Base-by-base conservation (phyloP, 1,140 invertebrate species). In the Drosophila miranda region DNA sequence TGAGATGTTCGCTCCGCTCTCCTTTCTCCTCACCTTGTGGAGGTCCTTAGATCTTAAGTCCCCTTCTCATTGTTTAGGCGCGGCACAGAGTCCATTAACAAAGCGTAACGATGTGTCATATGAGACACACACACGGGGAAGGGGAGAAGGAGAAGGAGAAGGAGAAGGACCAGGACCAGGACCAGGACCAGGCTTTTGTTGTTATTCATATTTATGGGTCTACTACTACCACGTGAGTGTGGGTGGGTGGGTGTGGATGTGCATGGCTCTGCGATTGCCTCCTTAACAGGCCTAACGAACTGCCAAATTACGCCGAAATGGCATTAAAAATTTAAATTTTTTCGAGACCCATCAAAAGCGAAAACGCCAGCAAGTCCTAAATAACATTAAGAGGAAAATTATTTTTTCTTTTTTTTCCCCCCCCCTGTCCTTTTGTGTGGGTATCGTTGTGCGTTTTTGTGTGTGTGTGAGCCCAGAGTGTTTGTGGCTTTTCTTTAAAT, bases 311-410 rank as follows among this genome's bases (percentile, higher is more conserved):
- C 82, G 77, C 74, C 72, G 75, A 78, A 86, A 86, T 81, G 75
- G 78, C 82, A 86, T 86, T 86, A 86, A 86, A 87, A 87, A 87
- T 86, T 86, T 81, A 86, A 87, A 86, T 86, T 82, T 73, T 49
- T 72, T 73, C 38, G 63, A 80, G 76, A 41, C 46, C 50, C 72
- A 69, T 74, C 73, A 77, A 74, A 69, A 78, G 61, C 66, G 55
- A 52, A 78, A 70, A 76, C 59, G 82, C 78, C 78, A 64, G 59
- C 61, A 87, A 86, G 82, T 87, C 72, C 56, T 62, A 80, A 84
- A 80, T 67, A 81, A 55, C 75, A 72, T 78, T 68, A 68, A 63
- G 52, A 49, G 48, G 53, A 73, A 66, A 66, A 60, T 68, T 62
- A 26, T 62, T 50, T 75, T 38, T 45, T 57, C 7, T 28, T 28